phyloP scores from a whole-genome alignment of 1,140 invertebrate genomes.

The Ectropis grisescens region DNA sequence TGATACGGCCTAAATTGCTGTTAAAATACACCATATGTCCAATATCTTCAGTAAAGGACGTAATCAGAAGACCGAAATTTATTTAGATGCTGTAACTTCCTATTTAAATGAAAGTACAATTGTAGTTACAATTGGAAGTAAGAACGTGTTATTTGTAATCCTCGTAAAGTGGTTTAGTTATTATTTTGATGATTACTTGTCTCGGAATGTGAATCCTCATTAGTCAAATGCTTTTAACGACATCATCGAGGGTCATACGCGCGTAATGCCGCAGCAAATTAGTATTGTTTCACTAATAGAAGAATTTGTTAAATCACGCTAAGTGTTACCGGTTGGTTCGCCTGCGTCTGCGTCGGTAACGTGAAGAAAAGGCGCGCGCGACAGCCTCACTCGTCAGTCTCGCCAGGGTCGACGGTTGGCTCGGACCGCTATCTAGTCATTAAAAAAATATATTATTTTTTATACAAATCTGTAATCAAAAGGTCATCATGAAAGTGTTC shows the following conservation, averaged over 20 bases:
- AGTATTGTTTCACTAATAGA: constrained; percentile 43
- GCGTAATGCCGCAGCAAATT: constrained; percentile 16
- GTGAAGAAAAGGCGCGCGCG: constrained; percentile 63
- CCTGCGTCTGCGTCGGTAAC: constrained; percentile 44
- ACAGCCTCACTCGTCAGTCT: constrained; percentile 45
- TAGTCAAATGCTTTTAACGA: constrained; percentile 5
- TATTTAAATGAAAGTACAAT: too few relatives aligned
- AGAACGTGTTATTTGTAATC: too few relatives aligned
- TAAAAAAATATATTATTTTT: constrained; percentile 31
- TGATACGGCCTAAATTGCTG: too few relatives aligned
- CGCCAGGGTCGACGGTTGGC: constrained; percentile 48
- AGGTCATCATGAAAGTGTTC: constrained; percentile 65
- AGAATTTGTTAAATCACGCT: constrained; percentile 53
- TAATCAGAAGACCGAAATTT: too few relatives aligned
- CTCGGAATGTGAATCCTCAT: too few relatives aligned
- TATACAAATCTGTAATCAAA: constrained; percentile 37
- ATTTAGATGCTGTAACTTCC: too few relatives aligned
- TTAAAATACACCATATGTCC: too few relatives aligned
- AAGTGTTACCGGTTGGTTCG: constrained; percentile 60
- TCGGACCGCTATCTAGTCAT: constrained; percentile 64
- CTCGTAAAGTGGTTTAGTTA: too few relatives aligned
- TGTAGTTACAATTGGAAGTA: too few relatives aligned
- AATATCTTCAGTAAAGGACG: too few relatives aligned
- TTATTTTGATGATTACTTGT: too few relatives aligned
- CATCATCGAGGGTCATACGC: constrained; percentile 13